Evolutionary conservation across 2,113 vertebrate species (phyloP), one percentile per base, ranked within the genome.

Genomic region (Mustela nigripes): DNA sequence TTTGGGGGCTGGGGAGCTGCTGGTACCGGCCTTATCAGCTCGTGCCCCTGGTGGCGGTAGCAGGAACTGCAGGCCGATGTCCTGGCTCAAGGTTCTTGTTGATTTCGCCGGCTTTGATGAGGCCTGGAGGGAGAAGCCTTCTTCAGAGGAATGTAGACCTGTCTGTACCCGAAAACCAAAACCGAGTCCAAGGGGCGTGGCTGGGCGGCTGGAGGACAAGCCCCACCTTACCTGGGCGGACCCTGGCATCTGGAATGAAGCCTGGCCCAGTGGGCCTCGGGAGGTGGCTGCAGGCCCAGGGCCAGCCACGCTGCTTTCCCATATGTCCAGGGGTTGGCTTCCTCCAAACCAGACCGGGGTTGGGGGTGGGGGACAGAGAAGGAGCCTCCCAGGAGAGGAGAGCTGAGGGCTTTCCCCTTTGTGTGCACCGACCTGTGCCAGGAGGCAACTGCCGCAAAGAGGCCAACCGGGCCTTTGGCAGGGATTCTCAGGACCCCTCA

Each of bases 121-220:
- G 88, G 95, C 78, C n/a, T 28, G 28, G 31, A 33, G 48, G 8
- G 67, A 97, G 95, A 88, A 9, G 91, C 92, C 96, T 86, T 91
- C 95, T 89, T 74, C 88, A 42, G 95, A 97, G 85, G 97, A 98
- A 98, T 96, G 97, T 28, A 94, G 97, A 97, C 97, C 97, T 98
- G 98, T 98, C 97, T 97, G 96, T 97, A 98, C 97, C 97, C 96
- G 98, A 98, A 98, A 95, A 95, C 89, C 94, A 92, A 96, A 92
- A 85, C 92, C 14, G 1, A 71, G 92, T 42, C 97, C 98, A 98
- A 97, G 96, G 87, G 97, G 98, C 92, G 97, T 85, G 95, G 87
- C 94, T 21, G 12, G 48, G 73, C 7, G 63, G 76, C 95, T 89
- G 95, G 96, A 50, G 36, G 67, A 93, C 89, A 85, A 91, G 97